Evolutionary conservation across 2,888 invertebrate genomes (phyloP).

Genomic region (Apoda limacodes): DNA sequence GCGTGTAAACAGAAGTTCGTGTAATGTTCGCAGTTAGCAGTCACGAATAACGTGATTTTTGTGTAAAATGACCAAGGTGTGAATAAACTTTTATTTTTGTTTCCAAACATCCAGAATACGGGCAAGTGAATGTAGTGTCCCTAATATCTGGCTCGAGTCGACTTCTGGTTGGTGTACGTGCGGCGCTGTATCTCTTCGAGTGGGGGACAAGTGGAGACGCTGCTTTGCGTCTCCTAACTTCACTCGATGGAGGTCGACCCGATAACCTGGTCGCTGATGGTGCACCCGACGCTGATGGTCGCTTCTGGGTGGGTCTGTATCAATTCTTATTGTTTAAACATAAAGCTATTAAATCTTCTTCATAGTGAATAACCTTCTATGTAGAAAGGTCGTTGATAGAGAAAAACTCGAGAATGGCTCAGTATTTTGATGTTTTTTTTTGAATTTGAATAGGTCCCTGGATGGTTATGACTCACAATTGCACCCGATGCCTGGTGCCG

Average conservation of each 20-base stretch:
- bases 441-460: no score
- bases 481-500: no score
- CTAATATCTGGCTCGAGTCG: constrained; percentile 45
- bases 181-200: constrained; percentile 50
- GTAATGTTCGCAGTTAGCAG: no score
- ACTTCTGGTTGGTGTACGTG: constrained; percentile 52
- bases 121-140: constrained; percentile 59
- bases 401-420: no score
- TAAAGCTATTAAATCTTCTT: not conserved
- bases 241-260: constrained; percentile 39
- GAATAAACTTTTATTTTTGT: no score
- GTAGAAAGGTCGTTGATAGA: no score
- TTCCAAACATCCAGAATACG: constrained; percentile 56
- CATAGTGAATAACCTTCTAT: no score
- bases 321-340: not conserved
- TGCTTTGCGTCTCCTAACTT: constrained; percentile 36
- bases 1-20: no score
- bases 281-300: constrained; percentile 72
- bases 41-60: no score
- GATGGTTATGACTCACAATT: no score
- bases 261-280: constrained; percentile 74
- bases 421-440: no score
- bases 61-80: not conserved
- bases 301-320: constrained; percentile 72
- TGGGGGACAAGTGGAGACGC: constrained; percentile 51